Evolutionary conservation across 64 coral and sea anemone genomes (phyloP), one percentile per base, ranked within the genome.

Genomic region (Stichodactyla helianthus): DNA sequence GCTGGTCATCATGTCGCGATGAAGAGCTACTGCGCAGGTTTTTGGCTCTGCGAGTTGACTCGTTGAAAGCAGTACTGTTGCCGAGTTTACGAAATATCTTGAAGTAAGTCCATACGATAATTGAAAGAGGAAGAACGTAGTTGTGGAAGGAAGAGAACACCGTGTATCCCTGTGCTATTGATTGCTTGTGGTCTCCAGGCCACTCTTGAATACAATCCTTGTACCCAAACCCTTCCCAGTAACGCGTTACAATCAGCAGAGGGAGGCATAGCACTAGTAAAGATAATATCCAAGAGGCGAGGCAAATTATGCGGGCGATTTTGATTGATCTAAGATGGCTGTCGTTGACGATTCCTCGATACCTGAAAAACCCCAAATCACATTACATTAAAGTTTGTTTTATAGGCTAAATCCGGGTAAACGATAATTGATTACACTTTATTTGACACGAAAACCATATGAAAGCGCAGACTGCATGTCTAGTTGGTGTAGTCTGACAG

Each of bases 51-150:
- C 87, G 90, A 25, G 88, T 92, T 4, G 61, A 57, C n/a, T 59
- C 86, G 58, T 92, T 92, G 64, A 95, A 95, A 11, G 84, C 85
- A 15, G 22, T 92, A 27, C 94, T 95, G 17, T 18, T 59, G n/a
- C 28, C 82, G 6, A 95, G 87, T 52, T 83, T 92, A 12, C 59
- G 79, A 2, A 89, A 89, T 51, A 95, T 95, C 15, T 79, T 89
- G 50, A 77, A 79, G 68, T 92, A 95, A 0, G 94, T 92, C 50
- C 80, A 89, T 4, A 58, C 52, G 79, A 95, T 87, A 4, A 86
- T 92, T 0, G 15, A 51, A 0, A 95, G 70, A 23, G 94, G 94
- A 17, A 92, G 87, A 54, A 92, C 71, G 77, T 95, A 95, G 83
- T 55, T 88, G 67, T 89, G 89, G 7, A 95, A 57, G 9, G 60